These are phyloP conservation scores for Silurus glanis DNA, from an alignment of 2,113 vertebrate genomes.

Conservation along the genomic window DNA sequence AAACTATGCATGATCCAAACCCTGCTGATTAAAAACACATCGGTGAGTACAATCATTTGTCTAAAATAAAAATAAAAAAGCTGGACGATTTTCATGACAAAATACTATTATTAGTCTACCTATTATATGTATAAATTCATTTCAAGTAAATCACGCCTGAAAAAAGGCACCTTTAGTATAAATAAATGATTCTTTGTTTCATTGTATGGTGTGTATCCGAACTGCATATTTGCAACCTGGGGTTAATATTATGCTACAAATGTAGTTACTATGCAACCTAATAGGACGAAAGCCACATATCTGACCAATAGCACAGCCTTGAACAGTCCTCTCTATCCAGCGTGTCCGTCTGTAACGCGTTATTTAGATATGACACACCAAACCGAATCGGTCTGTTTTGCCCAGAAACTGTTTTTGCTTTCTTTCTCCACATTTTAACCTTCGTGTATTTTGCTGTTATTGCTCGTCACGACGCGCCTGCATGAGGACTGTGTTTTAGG, in stretches of 20 bases:
- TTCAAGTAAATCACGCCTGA: not conserved
- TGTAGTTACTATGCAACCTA: not conserved
- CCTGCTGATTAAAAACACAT: slow-evolving; percentile 22
- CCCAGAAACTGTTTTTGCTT: not conserved
- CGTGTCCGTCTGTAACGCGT: not conserved
- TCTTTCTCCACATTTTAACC: not conserved
- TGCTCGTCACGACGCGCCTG: not conserved
- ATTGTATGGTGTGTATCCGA: not conserved
- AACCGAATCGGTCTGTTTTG: not conserved
- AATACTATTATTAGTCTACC: not conserved
- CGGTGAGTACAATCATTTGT: slow-evolving; percentile 46
- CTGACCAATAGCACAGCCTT: not conserved
- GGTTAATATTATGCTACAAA: not conserved
- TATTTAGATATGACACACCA: not conserved
- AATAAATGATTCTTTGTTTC: not conserved
- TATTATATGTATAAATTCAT: not conserved
- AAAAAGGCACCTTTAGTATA: not conserved
- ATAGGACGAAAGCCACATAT: not conserved
- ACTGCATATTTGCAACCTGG: slow-evolving; percentile 7
- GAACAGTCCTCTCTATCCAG: not conserved
- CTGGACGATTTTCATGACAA: not conserved
- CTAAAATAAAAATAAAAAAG: not conserved
- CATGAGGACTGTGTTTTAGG: not conserved
- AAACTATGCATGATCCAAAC: slow-evolving; percentile 40
- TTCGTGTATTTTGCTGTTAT: not conserved